phyloP scores from a whole-genome alignment of 2,888 invertebrate genomes.

The Gortyna flavago region DNA sequence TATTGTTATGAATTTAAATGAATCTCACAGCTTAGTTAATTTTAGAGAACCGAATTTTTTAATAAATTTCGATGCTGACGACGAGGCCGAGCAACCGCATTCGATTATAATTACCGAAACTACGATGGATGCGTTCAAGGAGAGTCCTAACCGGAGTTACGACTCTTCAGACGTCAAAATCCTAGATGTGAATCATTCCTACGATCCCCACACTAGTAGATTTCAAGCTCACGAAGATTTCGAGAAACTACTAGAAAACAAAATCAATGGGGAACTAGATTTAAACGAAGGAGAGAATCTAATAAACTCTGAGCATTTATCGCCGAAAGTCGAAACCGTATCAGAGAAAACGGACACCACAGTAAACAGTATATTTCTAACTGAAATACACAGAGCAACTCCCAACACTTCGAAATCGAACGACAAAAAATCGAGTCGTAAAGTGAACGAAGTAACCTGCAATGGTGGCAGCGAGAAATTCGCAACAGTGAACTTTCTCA shows the following conservation, averaged over 20 bases:
- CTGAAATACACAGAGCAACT: conserved; percentile 47
- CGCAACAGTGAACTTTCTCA: conserved; percentile 84
- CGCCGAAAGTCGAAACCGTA: conserved; percentile 54
- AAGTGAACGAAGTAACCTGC: conserved; percentile 65
- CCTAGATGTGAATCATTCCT: conserved; percentile 71
- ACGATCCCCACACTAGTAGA: conserved; percentile 72
- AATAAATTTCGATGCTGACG: conserved; percentile 80
- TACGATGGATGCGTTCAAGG: conserved; percentile 74
- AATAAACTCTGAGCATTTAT: conserved; percentile 44
- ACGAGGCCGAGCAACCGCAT: conserved; percentile 86
- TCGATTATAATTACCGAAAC: conserved; percentile 86
- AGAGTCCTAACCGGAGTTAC: conserved; percentile 74
- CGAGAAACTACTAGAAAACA: conserved; percentile 57
- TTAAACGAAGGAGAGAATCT: conserved; percentile 51
- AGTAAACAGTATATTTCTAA: conserved; percentile 42
- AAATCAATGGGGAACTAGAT: conserved; percentile 63
- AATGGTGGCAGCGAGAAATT: conserved; percentile 81
- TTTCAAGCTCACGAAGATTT: conserved; percentile 48
- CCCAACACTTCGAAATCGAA: conserved; percentile 61
- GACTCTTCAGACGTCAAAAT: conserved; percentile 71
- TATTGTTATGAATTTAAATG: conserved; percentile 80
- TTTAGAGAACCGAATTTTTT: conserved; percentile 76
- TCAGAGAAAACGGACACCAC: conserved; percentile 39
- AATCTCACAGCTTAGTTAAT: conserved; percentile 81
- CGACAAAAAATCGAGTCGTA: conserved; percentile 30